Percentiles rank a stretch among this genome's conserved stretches.
Conservation (phyloP, 2,797 vertebrate genomes). For the Crypturellus tataupa region DNA sequence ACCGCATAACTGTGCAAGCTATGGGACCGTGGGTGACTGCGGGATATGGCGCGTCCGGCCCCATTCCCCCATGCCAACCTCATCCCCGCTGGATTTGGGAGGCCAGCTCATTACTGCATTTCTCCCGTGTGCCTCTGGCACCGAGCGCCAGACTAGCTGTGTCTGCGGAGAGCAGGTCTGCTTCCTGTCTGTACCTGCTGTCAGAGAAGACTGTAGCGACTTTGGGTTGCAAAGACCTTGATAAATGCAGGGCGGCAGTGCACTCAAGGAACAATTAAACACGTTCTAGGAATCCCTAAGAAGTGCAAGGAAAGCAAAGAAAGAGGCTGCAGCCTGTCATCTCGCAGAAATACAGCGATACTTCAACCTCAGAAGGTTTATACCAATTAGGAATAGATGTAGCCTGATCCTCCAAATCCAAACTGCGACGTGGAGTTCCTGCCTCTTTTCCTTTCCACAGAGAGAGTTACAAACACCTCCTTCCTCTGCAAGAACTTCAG, state of each 20-base stretch:
- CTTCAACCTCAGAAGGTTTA: constrained; percentile 1
- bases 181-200: neutral
- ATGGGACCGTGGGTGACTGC: neutral
- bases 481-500: neutral
- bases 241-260: neutral
- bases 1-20: constrained; percentile 61
- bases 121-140: neutral
- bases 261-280: neutral
- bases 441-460: neutral
- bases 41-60: neutral
- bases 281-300: neutral
- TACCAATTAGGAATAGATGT: constrained; percentile 3
- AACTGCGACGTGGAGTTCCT: neutral
- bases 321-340: neutral
- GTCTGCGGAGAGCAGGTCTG: neutral
- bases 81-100: neutral
- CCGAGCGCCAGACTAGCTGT: accelerated
- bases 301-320: neutral
- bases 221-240: neutral
- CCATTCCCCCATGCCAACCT: neutral
- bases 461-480: neutral
- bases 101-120: neutral
- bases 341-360: neutral
- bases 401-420: neutral
- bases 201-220: neutral